Base-by-base conservation (phyloP, 2,888 invertebrate species). In the Agrilus biguttatus region DNA sequence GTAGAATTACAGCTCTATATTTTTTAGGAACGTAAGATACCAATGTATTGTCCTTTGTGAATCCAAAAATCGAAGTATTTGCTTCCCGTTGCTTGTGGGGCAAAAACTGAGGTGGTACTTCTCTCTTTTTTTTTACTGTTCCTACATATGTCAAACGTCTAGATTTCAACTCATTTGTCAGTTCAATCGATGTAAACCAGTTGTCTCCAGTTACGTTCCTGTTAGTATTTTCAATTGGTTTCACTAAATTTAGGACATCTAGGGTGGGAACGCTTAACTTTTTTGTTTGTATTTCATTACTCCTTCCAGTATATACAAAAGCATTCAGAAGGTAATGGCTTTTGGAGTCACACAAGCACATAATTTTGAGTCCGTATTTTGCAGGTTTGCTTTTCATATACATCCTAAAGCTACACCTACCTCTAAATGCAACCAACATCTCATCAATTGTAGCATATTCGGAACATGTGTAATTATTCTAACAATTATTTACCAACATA, bases 361-460 rank as follows among this genome's bases (percentile, higher is more conserved):
- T 17, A 13, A 41, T 21, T 14, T 41, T 36, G 2, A 41, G 23
- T 12, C 36, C 41, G 36, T 41, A 41, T 23, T 41, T 41, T n/a
- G 21, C 32, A 13, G 41, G 41, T 28, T 41, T 36, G 32, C 13
- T 41, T 12, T 3, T 19, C 36, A 36, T 41, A 17, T 41, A 41
- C 3, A 41, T 36, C 14, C 40, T 36, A 36, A 45, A 45, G 23
- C 33, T 41, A 39, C 45, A 41, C 38, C 41, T 28, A n/a, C 41
- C 41, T 21, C 45, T 41, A 36, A 45, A 45, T 6, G 19, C 21
- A 13, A 44, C 41, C 19, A 43, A 35, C 37, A 40, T 39, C 14
- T 44, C 44, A 36, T 44, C 40, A 33, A 44, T 41, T 36, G 41
- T 41, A n/a, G n/a, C n/a, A n/a, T n/a, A n/a, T n/a, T n/a, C n/a